Evolutionary conservation across 2,797 vertebrate species (phyloP), one percentile per base, ranked within the genome.

Genomic region (Smutsia temminckii): DNA sequence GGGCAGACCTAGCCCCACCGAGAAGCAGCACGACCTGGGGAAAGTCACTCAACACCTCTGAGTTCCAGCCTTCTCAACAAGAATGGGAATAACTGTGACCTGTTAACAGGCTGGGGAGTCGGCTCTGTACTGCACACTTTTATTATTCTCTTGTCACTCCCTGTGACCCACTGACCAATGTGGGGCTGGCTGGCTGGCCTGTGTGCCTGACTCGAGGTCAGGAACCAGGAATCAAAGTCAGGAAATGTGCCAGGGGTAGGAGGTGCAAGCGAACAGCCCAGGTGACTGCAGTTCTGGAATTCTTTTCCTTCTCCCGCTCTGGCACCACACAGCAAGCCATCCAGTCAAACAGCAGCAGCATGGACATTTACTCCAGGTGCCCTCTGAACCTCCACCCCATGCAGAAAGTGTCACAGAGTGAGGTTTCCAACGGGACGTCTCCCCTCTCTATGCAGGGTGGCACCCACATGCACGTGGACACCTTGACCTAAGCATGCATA

Each of bases 381-480:
- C 68, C 69, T 51, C 80, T 55, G 55, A 6, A 2, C 55, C 77
- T 49, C 2, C 34, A 9, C 16, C 55, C 61, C 1, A 18, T 53
- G 59, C 66, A 27, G 2, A 53, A 40, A 90, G 85, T 27, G 2
- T 18, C 75, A 11, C 4, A 12, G 34, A 85, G 77, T 49, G 40
- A 29, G 94, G 81, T 68, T 81, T 59, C 61, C 72, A 34, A 23
- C 3, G 32, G n/a, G 25, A 53, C 23, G 9, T 37, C 9, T 14
- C 42, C 64, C 46, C 32, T 66, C 34, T 37, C 32, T 8, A 8
- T 5, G 20, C 57, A 8, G 46, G 37, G 40, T 18, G 11, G 0
- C 14, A 8, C 11, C 64, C 59, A 64, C 1, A 4, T 5, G 11
- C 0, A n/a, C 0, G 0, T 6, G 86, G 59, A n/a, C 4, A 25